A percentile compares a stretch with the other conserved stretches of the same genome.
phyloP scores from a whole-genome alignment of 2,797 vertebrate genomes.

The Alectoris magna region DNA sequence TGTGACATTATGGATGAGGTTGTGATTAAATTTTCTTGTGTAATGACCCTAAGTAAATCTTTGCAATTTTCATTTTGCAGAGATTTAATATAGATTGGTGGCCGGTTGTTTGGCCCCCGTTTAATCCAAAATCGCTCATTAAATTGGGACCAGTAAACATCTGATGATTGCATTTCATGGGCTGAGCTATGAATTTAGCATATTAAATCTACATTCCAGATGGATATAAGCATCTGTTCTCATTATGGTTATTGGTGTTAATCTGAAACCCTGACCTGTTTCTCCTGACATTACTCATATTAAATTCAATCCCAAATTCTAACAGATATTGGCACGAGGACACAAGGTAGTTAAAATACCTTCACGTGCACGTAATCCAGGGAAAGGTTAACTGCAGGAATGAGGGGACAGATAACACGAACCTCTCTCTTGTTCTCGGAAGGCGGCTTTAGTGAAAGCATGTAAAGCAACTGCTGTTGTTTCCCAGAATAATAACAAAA shows the following conservation, averaged over 20 bases:
- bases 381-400: slow-evolving; percentile 14
- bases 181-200: slow-evolving; percentile 78
- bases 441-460: background rate
- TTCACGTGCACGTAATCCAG: slow-evolving; percentile 17
- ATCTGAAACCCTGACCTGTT: slow-evolving; percentile 83
- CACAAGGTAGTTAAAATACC: slow-evolving; percentile 40
- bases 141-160: slow-evolving; percentile 86
- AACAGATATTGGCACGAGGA: slow-evolving; percentile 15
- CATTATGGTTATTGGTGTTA: slow-evolving; percentile 82
- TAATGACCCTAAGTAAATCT: slow-evolving; percentile 93
- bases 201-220: slow-evolving; percentile 80
- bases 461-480: slow-evolving; percentile 1
- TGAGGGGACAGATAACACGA: background rate
- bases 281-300: slow-evolving; percentile 81
- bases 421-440: background rate
- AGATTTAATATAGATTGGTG: slow-evolving; percentile 94
- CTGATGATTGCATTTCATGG: slow-evolving; percentile 83
- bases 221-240: slow-evolving; percentile 85
- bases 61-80: slow-evolving; percentile 97
- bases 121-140: slow-evolving; percentile 93
- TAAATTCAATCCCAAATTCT: slow-evolving; percentile 75
- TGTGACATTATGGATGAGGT: slow-evolving; percentile 76
- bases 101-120: slow-evolving; percentile 77
- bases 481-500: background rate
- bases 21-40: slow-evolving; percentile 93